Conservation (phyloP, 2,797 vertebrate species). For the Mallotus villosus region DNA sequence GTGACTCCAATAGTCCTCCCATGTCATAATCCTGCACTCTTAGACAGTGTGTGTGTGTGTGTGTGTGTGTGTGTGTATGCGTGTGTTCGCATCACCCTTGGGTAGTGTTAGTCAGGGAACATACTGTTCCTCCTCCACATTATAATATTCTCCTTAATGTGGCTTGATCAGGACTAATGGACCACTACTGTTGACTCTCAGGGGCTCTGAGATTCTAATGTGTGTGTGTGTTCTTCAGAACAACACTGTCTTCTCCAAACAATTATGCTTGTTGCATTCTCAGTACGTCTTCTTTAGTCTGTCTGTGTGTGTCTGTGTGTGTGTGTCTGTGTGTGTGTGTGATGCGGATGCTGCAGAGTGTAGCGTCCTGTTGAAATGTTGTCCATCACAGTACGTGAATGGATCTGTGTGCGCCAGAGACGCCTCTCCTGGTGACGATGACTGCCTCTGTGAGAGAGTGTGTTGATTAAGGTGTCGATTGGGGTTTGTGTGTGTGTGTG, state of each 20-base stretch:
- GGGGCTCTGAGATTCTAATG: constrained; percentile 8
- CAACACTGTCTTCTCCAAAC: not conserved
- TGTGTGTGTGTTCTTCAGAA: not conserved
- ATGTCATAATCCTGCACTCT: not conserved
- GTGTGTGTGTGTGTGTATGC: not conserved
- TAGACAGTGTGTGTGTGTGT: not conserved
- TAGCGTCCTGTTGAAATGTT: no score
- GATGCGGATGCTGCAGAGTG: no score
- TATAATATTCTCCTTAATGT: constrained; percentile 42
- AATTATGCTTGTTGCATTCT: not conserved
- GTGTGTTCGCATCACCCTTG: not conserved
- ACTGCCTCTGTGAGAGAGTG: no score
- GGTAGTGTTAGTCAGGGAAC: not conserved
- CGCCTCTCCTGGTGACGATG: no score
- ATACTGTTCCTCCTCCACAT: constrained; percentile 7
- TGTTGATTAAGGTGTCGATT: not conserved
- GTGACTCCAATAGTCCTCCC: not conserved
- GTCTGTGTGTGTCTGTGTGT: constrained; percentile 3
- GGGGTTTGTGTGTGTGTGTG: constrained; percentile 15
- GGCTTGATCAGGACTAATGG: constrained; percentile 53
- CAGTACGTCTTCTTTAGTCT: not conserved
- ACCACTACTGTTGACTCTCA: constrained; percentile 45
- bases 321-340: not conserved
- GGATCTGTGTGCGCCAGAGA: no score
- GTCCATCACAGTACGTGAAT: no score